Conservation (phyloP, 2,888 invertebrate species). For the Rutpela maculata region DNA sequence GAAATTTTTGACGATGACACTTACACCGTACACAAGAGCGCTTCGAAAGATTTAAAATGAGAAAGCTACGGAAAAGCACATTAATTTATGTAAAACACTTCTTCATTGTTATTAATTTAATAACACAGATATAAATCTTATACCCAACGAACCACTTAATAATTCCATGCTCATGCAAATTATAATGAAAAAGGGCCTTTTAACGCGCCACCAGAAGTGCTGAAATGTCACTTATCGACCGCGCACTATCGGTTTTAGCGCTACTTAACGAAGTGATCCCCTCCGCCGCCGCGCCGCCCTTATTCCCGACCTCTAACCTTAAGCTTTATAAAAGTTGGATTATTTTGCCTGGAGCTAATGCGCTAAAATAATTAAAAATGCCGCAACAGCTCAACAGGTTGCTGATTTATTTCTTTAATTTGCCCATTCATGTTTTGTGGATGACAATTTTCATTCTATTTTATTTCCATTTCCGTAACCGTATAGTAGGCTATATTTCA, state of each 20-base stretch:
- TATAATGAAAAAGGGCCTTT: slow-evolving; percentile 7
- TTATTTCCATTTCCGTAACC: no score
- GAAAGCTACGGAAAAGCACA: not conserved
- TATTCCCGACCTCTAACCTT: not conserved
- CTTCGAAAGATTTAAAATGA: no score
- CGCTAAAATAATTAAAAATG: not conserved
- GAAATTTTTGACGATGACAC: no score
- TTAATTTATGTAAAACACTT: not conserved
- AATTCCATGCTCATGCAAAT: slow-evolving; percentile 3
- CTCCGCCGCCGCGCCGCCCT: not conserved
- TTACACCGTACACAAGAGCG: no score
- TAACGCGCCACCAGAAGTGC: not conserved
- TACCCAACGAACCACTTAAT: slow-evolving; percentile 2
- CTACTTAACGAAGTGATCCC: not conserved
- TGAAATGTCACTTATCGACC: slow-evolving; percentile 1
- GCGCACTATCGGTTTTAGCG: not conserved
- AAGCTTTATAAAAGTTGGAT: not conserved
- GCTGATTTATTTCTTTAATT: not conserved
- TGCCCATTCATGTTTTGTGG: no score
- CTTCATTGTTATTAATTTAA: not conserved
- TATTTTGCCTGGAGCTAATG: not conserved
- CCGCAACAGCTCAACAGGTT: not conserved
- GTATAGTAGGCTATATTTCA: no score
- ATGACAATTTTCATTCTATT: no score
- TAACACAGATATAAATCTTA: not conserved